phyloP scores from a whole-genome alignment of 2,797 vertebrate species.

The Spinus olivaceus region DNA sequence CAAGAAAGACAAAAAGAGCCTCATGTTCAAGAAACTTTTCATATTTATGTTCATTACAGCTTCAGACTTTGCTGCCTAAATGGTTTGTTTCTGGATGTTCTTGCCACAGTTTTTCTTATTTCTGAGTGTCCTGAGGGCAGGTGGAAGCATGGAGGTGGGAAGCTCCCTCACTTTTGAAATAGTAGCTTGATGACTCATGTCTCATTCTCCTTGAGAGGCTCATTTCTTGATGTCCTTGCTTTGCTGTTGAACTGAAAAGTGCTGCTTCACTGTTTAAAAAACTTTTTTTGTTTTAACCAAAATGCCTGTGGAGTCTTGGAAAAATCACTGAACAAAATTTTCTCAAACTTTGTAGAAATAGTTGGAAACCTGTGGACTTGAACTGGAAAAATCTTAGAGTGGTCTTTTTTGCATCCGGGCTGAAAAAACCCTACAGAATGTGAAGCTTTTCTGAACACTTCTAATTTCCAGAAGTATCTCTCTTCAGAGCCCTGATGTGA shows the following conservation, averaged over 20 bases:
- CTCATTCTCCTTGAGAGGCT: not conserved
- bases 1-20: not conserved
- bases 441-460: not conserved
- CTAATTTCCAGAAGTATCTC: not conserved
- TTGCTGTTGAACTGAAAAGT: not conserved
- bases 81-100: not conserved
- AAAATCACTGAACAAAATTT: not conserved
- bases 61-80: not conserved
- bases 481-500: not conserved
- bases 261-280: not conserved
- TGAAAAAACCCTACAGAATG: not conserved
- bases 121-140: not conserved
- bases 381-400: not conserved
- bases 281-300: not conserved
- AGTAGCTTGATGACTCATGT: not conserved
- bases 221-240: not conserved
- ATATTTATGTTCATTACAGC: not conserved
- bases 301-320: not conserved
- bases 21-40: conserved; percentile 15
- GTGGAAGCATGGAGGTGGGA: not conserved
- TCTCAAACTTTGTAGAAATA: not conserved
- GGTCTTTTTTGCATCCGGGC: not conserved
- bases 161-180: not conserved
- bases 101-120: not conserved
- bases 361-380: not conserved